Conservation (phyloP, 2,113 vertebrate genomes). For the Ochotona princeps region DNA sequence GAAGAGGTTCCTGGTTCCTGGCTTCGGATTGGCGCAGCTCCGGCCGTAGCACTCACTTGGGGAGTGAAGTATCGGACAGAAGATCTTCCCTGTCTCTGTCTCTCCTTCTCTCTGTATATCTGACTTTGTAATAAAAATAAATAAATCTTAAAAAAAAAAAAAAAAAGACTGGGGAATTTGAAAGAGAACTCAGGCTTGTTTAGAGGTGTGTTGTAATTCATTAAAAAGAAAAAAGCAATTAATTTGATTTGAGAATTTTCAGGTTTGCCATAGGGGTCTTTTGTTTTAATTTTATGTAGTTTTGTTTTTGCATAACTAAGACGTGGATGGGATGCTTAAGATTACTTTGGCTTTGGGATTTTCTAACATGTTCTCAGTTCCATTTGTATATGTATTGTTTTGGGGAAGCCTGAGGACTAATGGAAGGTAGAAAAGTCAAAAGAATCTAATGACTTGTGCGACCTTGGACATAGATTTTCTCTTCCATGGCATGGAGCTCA, state of each 20-base stretch:
- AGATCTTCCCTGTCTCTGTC: too few relatives aligned
- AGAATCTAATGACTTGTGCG: not conserved
- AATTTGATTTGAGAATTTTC: not conserved
- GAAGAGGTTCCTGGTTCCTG: too few relatives aligned
- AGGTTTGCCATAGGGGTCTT: not conserved
- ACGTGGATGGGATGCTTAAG: not conserved
- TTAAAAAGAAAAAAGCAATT: not conserved
- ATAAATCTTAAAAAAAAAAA: too few relatives aligned
- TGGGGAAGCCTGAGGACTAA: not conserved
- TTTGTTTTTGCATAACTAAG: not conserved
- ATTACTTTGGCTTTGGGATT: conserved; percentile 4
- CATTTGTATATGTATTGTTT: not conserved
- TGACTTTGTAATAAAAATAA: too few relatives aligned
- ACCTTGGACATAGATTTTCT: not conserved
- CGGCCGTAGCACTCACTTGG: too few relatives aligned
- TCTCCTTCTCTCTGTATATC: too few relatives aligned
- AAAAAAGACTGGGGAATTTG: not conserved
- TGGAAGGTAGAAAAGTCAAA: not conserved
- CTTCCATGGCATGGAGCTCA: not conserved
- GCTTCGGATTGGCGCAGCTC: too few relatives aligned
- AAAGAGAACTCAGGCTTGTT: not conserved
- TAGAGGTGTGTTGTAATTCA: not conserved
- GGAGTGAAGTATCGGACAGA: too few relatives aligned
- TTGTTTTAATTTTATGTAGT: not conserved
- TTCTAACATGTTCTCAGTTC: not conserved